Conservation (phyloP, 2,797 vertebrate species). For the Leuciscus waleckii region DNA sequence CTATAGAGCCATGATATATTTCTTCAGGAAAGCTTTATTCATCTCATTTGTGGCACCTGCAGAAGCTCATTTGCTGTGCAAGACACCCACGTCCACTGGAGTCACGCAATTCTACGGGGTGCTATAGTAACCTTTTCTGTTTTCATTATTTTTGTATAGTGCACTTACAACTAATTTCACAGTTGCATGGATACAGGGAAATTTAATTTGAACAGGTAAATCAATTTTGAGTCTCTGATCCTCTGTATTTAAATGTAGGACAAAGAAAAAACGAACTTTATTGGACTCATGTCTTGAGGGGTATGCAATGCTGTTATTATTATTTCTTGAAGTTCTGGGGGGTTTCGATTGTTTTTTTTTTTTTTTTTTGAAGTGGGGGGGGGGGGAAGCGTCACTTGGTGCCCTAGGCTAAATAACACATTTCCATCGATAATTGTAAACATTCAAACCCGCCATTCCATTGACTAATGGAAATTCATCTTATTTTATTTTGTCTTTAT, state of each 20-base stretch:
- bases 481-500: not conserved
- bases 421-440: conserved; percentile 10
- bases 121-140: conserved; percentile 60
- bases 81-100: conserved; percentile 33
- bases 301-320: not conserved
- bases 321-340: not conserved
- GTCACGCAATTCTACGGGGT: conserved; percentile 64
- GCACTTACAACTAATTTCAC: conserved; percentile 79
- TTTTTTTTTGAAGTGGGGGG: no score
- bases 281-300: not conserved
- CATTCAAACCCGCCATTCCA: not conserved
- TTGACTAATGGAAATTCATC: not conserved
- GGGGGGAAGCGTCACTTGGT: not conserved
- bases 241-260: conserved; percentile 66
- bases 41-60: conserved; percentile 31
- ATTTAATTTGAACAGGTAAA: conserved; percentile 75
- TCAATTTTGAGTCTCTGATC: conserved; percentile 64
- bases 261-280: conserved; percentile 43
- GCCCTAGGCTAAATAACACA: conserved; percentile 13
- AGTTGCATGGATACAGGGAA: conserved; percentile 73
- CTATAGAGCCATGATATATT: conserved; percentile 21
- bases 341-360: no score
- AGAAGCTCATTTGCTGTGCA: conserved; percentile 45
- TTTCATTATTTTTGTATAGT: conserved; percentile 66
- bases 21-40: not conserved